phyloP scores from a whole-genome alignment of 2,113 vertebrate species.

The Podocnemis expansa region DNA sequence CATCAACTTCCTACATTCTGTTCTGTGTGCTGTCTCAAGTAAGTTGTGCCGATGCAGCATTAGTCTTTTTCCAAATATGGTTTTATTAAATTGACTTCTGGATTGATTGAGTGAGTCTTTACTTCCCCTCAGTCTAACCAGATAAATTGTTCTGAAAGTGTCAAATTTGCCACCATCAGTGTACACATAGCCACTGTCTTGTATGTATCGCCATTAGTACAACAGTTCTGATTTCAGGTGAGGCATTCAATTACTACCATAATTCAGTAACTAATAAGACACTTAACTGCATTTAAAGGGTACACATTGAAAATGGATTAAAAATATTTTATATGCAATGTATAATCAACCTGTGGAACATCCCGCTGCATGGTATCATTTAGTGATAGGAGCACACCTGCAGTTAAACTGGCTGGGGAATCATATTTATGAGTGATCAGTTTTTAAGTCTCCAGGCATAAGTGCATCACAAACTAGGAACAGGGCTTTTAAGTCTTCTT shows the following conservation, averaged over 20 bases:
- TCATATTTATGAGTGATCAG: neutral
- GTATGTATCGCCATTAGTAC: neutral
- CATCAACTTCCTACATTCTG: too few relatives aligned
- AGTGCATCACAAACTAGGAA: neutral
- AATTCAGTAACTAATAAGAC: neutral
- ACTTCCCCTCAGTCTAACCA: too few relatives aligned
- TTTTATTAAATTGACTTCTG: too few relatives aligned
- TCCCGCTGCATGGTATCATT: accelerated
- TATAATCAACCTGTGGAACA: neutral
- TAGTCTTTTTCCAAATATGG: too few relatives aligned
- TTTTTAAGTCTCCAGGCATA: neutral
- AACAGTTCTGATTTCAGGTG: neutral
- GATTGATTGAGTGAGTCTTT: too few relatives aligned
- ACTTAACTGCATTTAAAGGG: neutral
- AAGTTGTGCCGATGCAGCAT: too few relatives aligned
- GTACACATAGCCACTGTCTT: neutral
- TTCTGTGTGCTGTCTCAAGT: too few relatives aligned
- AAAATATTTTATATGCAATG: neutral
- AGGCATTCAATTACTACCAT: neutral
- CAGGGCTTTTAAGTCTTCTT: neutral
- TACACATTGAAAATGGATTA: neutral
- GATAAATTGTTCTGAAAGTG: too few relatives aligned
- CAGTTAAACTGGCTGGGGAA: neutral
- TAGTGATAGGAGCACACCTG: neutral
- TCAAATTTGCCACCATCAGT: too few relatives aligned